A percentile compares a stretch with the other conserved stretches of the same genome.
Conservation (phyloP, 2,113 vertebrate genomes). For the Atherinomorus stipes region DNA sequence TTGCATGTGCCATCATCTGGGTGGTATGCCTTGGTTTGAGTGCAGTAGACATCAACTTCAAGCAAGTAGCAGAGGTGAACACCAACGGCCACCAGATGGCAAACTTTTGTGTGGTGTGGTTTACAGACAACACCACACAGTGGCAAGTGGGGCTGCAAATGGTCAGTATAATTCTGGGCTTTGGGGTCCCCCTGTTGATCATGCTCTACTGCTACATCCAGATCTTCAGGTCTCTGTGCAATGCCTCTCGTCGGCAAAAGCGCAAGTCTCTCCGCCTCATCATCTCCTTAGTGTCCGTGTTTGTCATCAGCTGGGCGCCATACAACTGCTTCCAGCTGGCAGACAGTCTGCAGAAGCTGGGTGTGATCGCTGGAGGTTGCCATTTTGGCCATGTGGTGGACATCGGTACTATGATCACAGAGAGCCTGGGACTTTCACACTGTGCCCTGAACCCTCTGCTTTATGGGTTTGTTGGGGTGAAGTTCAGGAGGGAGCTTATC, state of each 20-base stretch:
- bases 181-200: conserved; percentile 81
- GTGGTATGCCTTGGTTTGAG: conserved; percentile 75
- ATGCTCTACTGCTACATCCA: conserved; percentile 87
- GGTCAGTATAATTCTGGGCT: conserved; percentile 79
- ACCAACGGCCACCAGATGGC: fast-evolving
- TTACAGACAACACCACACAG: conserved; percentile 42
- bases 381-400: conserved; percentile 73
- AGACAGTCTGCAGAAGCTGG: conserved; percentile 77
- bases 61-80: conserved; percentile 33
- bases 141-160: conserved; percentile 80
- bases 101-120: conserved; percentile 70
- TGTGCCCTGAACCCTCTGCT: conserved; percentile 88
- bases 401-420: conserved; percentile 76
- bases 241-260: conserved; percentile 77
- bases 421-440: conserved; percentile 84
- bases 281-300: conserved; percentile 79
- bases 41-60: conserved; percentile 77
- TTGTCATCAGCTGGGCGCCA: conserved; percentile 86
- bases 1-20: conserved; percentile 82
- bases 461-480: conserved; percentile 86
- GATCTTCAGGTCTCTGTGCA: conserved; percentile 83
- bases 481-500: conserved; percentile 83
- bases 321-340: conserved; percentile 81
- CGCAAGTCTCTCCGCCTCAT: conserved; percentile 82
- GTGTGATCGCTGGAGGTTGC: conserved; percentile 63